Conservation (phyloP, 2,888 invertebrate species). For the Leptarthrus brevirostris region DNA sequence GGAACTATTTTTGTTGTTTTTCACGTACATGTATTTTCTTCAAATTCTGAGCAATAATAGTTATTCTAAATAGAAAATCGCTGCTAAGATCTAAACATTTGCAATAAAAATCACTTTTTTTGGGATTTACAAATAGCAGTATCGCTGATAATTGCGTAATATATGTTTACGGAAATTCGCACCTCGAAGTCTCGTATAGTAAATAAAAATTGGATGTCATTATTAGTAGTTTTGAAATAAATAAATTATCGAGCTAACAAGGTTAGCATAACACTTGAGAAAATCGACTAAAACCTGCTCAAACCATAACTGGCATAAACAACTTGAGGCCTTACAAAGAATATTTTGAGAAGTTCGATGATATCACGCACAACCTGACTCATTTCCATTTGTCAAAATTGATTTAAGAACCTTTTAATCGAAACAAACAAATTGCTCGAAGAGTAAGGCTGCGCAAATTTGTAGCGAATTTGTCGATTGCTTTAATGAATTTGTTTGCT, state of each 20-base stretch:
- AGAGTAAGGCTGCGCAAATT: neutral
- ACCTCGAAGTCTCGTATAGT: neutral
- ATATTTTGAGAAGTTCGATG: neutral
- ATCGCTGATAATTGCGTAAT: no score
- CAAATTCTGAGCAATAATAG: no score
- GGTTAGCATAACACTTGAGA: neutral
- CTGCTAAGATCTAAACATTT: no score
- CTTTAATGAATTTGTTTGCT: no score
- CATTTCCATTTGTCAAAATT: neutral
- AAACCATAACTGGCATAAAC: neutral
- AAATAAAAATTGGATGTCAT: constrained; percentile 23
- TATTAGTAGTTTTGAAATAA: constrained; percentile 2
- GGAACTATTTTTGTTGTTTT: no score
- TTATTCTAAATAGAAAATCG: no score
- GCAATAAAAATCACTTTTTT: no score
- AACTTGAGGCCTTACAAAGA: neutral
- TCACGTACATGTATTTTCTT: no score
- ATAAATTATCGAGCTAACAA: constrained; percentile 5
- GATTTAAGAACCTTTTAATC: neutral
- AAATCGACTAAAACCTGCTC: neutral
- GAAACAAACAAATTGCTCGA: neutral
- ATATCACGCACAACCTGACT: neutral
- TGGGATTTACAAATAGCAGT: no score
- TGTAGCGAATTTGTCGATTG: neutral
- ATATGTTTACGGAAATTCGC: neutral